phyloP scores from a whole-genome alignment of 2,888 invertebrate species.

The Rotaria magnacalcarata region DNA sequence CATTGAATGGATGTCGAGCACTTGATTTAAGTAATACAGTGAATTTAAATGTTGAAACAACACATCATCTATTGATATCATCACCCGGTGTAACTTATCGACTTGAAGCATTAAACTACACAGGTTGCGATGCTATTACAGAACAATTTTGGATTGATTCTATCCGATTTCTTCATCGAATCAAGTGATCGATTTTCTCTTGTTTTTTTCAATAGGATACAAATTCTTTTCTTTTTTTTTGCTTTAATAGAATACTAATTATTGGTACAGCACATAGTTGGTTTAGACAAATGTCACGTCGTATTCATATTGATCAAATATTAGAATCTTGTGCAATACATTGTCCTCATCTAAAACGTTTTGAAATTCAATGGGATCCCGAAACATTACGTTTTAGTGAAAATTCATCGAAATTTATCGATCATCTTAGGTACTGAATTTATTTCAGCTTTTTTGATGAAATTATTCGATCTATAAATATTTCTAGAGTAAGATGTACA shows the following conservation, averaged over 20 bases:
- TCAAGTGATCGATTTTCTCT: slow-evolving; percentile 67
- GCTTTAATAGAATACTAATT: slow-evolving; percentile 73
- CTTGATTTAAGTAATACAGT: slow-evolving; percentile 90
- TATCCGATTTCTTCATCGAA: slow-evolving; percentile 80
- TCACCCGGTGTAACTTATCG: slow-evolving; percentile 73
- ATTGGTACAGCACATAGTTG: slow-evolving; percentile 95
- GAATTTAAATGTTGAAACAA: slow-evolving; percentile 82
- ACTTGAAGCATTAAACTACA: slow-evolving; percentile 78
- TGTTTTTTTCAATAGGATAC: not conserved
- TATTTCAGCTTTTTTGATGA: not conserved
- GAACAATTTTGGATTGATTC: slow-evolving; percentile 96
- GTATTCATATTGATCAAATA: slow-evolving; percentile 80
- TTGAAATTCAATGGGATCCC: slow-evolving; percentile 96
- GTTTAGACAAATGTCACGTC: slow-evolving; percentile 81
- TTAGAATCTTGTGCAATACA: slow-evolving; percentile 93
- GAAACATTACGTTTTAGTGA: slow-evolving; percentile 96
- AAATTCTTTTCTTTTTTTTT: not conserved
- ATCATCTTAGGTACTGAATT: slow-evolving; percentile 71
- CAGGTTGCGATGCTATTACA: slow-evolving; percentile 94
- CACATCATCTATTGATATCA: slow-evolving; percentile 78
- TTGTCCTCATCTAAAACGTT: slow-evolving; percentile 77
- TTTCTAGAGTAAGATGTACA: slow-evolving; percentile 73
- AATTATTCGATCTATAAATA: not conserved
- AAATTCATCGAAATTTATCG: slow-evolving; percentile 98
- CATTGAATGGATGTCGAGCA: slow-evolving; percentile 71